phyloP scores from a whole-genome alignment of 2,797 vertebrate genomes.

The Malurus splendens region DNA sequence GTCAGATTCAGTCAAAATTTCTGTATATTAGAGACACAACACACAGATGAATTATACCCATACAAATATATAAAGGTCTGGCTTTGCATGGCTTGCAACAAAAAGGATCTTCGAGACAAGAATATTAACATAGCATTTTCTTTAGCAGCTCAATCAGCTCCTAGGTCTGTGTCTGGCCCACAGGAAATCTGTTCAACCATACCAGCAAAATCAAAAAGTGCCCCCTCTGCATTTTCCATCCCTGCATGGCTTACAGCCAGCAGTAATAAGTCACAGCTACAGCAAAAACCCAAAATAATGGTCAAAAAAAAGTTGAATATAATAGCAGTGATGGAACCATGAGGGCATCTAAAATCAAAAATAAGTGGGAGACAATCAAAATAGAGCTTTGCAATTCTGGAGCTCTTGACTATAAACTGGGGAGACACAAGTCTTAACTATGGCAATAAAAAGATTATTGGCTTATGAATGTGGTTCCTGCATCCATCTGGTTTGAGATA shows the following conservation, averaged over 20 bases:
- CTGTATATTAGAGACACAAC: neutral
- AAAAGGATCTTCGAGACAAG: neutral
- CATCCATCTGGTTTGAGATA: constrained; percentile 3
- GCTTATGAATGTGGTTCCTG: neutral
- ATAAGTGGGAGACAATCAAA: neutral
- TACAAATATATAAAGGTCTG: neutral
- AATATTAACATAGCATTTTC: neutral
- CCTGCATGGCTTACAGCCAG: neutral
- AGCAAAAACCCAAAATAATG: neutral
- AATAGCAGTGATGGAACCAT: neutral
- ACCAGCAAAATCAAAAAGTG: neutral
- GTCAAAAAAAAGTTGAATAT: neutral
- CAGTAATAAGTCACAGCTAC: neutral
- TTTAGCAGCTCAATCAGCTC: neutral
- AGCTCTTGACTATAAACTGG: neutral
- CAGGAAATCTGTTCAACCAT: neutral
- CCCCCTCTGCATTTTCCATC: neutral
- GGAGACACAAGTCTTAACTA: neutral
- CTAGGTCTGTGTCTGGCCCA: neutral
- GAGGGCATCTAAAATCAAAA: neutral
- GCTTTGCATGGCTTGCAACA: neutral
- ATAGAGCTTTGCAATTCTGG: neutral
- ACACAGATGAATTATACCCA: neutral
- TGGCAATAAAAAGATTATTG: neutral
- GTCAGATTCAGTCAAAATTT: neutral